Evolutionary conservation across 2,113 vertebrate species (phyloP), one percentile per base, ranked within the genome.

Genomic region (Bubo bubo): DNA sequence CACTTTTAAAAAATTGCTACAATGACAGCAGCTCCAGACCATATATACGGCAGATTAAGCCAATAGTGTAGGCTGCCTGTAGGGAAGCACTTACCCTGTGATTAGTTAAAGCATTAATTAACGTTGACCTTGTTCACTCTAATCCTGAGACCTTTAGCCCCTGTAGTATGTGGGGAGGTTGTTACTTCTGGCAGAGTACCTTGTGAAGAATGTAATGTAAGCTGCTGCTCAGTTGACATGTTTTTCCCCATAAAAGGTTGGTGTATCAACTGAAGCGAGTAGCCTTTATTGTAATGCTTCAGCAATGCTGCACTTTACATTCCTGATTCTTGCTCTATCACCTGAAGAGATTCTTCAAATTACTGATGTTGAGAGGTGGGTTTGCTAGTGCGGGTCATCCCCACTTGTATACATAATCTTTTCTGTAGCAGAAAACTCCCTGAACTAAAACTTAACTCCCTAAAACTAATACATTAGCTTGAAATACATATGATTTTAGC

Each of bases 31-130:
- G 45, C 49, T 93, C 68, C 49, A 58, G 52, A 79, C 55, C 14
- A 11, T 63, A 27, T 15, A 26, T 13, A n/a, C 26, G 21, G 28
- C 52, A 95, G 79, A 93, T 83, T 56, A 93, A 93, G 47, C 28
- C 60, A 56, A 19, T 74, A 24, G 55, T 70, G 49, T 62, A 86
- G 50, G 55, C 34, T 91, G 90, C 41, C 49, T 81, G 82, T 58
- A 63, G 76, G 90, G 93, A 97, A 97, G 87, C 74, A 93, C 72
- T 96, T 93, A 95, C 81, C 88, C 84, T 97, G 41, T 66, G 80
- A 97, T 95, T 96, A 96, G 92, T 90, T 91, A 93, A 93, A 96
- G 79, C 30, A 50, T 86, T 94, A 97, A 97, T 97, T 96, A 91
- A 58, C 77, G 50, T 50, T 97, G 96, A 97, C 95, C 94, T 97